These are phyloP conservation scores for Drosophila kanapiae DNA, from an alignment of 1,140 invertebrate genomes.

Conservation along the genomic window DNA sequence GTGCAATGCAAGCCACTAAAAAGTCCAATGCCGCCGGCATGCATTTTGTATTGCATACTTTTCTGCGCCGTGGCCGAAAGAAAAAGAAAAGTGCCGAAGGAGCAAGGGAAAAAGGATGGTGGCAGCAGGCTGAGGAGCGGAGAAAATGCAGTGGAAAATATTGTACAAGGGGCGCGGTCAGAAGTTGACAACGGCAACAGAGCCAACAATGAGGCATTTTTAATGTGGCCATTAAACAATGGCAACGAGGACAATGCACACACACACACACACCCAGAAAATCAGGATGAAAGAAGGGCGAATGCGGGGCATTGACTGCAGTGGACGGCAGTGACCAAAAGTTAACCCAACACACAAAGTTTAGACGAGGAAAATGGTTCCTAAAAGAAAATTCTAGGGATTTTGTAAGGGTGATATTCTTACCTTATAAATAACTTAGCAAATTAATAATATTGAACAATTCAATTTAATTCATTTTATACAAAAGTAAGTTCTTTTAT, in stretches of 20 bases:
- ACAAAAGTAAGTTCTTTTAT: no score
- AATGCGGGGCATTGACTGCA: conserved; percentile 41
- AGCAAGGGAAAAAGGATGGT: background rate
- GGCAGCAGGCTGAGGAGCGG: background rate
- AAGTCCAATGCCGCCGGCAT: conserved; percentile 52
- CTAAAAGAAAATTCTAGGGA: no score
- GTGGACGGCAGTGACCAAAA: conserved; percentile 27
- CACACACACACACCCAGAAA: conserved; percentile 43
- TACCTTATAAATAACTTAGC: no score
- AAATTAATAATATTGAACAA: background rate
- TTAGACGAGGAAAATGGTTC: background rate
- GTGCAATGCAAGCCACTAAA: conserved; percentile 56
- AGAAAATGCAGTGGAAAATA: conserved; percentile 69
- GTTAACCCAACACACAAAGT: conserved; percentile 52
- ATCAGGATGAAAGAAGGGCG: conserved; percentile 22
- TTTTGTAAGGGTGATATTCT: no score
- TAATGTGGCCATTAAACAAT: conserved; percentile 81
- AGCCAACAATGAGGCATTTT: conserved; percentile 76
- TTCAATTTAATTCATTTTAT: no score
- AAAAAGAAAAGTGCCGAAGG: conserved; percentile 26
- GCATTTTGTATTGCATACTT: conserved; percentile 57
- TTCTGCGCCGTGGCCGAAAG: conserved; percentile 47
- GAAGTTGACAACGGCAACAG: conserved; percentile 57
- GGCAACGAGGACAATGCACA: conserved; percentile 74
- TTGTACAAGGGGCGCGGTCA: conserved; percentile 69